Base-by-base conservation (phyloP, 2,113 vertebrate genomes). In the Serranochromis macrocephalus region DNA sequence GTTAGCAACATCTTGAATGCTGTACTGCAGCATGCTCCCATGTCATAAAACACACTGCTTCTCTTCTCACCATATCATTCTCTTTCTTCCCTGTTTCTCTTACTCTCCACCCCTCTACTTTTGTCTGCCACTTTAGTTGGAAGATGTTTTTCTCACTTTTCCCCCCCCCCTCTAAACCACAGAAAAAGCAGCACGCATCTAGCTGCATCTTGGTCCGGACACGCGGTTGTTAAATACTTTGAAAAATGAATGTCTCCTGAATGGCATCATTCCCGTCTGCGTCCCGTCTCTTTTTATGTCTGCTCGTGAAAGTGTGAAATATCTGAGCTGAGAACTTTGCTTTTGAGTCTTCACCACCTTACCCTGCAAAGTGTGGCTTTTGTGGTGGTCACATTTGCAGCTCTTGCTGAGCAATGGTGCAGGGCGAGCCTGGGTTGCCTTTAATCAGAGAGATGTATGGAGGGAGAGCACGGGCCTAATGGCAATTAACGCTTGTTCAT, bases 1-100 rank as follows among this genome's bases (percentile, higher is more conserved):
- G 86, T 96, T 96, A 96, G 93, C 58, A 95, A 95, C 95, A 96
- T 96, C 93, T 96, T 96, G 96, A 96, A 93, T 49, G 66, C 83
- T 93, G 92, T 93, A 94, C 57, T 93, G 88, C 89, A 93, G 91
- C 87, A 89, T 92, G 93, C 95, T 95, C 94, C 93, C 90, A 80
- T 94, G 90, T 95, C 95, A 95, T 95, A 94, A 96, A 96, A 94
- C 91, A 94, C 94, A 93, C 89, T 13, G 63, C 90, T 93, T 84
- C 92, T 93, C 93, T 91, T 91, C 90, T 92, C 90, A 89, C 85
- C 49, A 71, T 71, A 85, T 91, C 88, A 86, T 85, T 82, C 90
- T 83, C 81, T 87, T 40, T 47, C 17, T 31, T 51, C 9, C 66
- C 81, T 78, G 58, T 49, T 55, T 42, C 81, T 29, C 81, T 31